Conservation (phyloP, 2,113 vertebrate species). For the Sigmodon hispidus region DNA sequence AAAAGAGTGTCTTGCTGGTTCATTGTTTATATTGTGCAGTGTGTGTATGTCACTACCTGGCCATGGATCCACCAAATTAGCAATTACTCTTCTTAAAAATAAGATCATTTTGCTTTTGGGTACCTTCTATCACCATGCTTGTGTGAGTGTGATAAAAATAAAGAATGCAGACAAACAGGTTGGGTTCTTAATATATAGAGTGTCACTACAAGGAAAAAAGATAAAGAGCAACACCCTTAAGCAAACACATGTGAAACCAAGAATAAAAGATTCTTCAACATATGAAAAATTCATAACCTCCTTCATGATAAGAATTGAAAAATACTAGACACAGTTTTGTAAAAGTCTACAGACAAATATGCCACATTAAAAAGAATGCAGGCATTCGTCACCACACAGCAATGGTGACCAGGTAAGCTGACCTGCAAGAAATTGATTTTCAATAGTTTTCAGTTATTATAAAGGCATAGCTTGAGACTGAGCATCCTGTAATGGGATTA, state of each 20-base stretch:
- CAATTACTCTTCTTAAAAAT: background rate
- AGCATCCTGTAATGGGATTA: no score
- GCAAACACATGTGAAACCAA: background rate
- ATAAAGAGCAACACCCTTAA: background rate
- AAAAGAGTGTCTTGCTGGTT: background rate
- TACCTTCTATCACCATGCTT: background rate
- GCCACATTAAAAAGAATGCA: background rate
- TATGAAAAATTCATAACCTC: background rate
- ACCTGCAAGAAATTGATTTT: background rate
- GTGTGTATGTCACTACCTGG: background rate
- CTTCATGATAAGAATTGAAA: background rate
- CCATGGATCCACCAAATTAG: background rate
- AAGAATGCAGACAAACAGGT: background rate
- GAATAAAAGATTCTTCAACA: background rate
- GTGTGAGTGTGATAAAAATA: background rate
- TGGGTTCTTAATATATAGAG: background rate
- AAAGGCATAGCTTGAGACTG: background rate
- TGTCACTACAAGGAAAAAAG: background rate
- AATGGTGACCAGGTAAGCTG: background rate
- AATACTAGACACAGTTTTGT: background rate
- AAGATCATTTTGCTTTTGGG: background rate
- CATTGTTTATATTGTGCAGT: background rate
- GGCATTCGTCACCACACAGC: background rate
- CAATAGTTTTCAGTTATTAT: conserved; percentile 48
- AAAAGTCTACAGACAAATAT: background rate